These are phyloP conservation scores for Acronicta leporina DNA, from an alignment of 2,888 invertebrate species.

Conservation along the genomic window DNA sequence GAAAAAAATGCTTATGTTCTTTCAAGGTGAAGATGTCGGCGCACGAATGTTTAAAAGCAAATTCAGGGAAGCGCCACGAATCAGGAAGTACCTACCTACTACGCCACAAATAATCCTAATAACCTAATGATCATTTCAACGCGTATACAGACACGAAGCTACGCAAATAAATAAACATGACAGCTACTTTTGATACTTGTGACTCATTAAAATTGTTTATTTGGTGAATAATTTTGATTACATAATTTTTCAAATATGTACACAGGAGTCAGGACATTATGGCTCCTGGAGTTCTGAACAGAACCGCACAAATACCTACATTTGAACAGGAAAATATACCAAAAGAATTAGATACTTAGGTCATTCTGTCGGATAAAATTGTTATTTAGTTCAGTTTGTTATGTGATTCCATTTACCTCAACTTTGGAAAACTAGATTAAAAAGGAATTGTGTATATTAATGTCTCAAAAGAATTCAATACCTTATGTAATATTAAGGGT, in stretches of 20 bases:
- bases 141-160: conserved; percentile 51
- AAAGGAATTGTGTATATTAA: too few relatives aligned
- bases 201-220: conserved; percentile 25
- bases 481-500: too few relatives aligned
- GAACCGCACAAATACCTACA: neutral
- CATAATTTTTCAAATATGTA: conserved; percentile 13
- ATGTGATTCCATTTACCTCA: too few relatives aligned
- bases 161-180: conserved; percentile 46
- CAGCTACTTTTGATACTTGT: conserved; percentile 30
- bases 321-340: neutral
- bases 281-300: too few relatives aligned
- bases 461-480: too few relatives aligned
- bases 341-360: neutral
- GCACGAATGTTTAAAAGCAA: conserved; percentile 78
- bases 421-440: too few relatives aligned
- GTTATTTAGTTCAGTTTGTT: too few relatives aligned
- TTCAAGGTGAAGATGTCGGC: conserved; percentile 85
- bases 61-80: conserved; percentile 82
- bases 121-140: conserved; percentile 68
- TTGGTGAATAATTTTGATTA: conserved; percentile 31
- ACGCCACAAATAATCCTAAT: conserved; percentile 71
- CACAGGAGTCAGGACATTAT: too few relatives aligned
- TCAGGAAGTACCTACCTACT: conserved; percentile 81
- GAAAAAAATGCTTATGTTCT: conserved; percentile 80
- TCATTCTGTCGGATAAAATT: neutral